Percentiles rank a stretch among this genome's conserved stretches.
These are phyloP conservation scores for Oryzias dopingdopingensis DNA, from an alignment of 2,797 vertebrate species.

Conservation along the genomic window DNA sequence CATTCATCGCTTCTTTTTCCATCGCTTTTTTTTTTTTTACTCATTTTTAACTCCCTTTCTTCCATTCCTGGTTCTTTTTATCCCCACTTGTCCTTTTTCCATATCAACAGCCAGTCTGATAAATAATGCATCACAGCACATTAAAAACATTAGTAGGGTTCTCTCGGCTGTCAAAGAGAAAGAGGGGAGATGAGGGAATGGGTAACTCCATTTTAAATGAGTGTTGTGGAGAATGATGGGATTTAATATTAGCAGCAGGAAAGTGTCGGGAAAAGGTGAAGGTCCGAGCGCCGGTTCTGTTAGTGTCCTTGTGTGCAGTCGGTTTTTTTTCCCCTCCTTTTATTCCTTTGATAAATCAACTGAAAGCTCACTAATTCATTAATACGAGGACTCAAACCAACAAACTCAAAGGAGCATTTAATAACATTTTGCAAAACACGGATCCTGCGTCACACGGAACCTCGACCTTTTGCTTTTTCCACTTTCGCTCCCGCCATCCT, in stretches of 20 bases:
- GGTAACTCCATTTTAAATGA: constrained; percentile 66
- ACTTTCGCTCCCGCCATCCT: constrained; percentile 19
- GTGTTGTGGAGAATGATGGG: constrained; percentile 53
- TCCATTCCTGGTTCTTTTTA: constrained; percentile 37
- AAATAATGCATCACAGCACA: constrained; percentile 81
- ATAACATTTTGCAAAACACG: constrained; percentile 68
- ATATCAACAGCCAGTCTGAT: constrained; percentile 76
- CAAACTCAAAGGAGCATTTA: constrained; percentile 53
- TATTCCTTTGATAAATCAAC: constrained; percentile 42
- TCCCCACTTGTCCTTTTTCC: constrained; percentile 52
- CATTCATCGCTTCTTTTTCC: constrained; percentile 10
- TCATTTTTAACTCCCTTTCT: constrained; percentile 40
- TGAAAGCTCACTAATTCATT: constrained; percentile 45
- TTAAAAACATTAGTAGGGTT: constrained; percentile 80
- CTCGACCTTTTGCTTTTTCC: constrained; percentile 56
- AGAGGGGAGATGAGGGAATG: constrained; percentile 57
- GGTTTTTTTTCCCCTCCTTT: background rate
- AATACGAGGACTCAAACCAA: constrained; percentile 52
- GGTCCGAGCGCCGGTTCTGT: constrained; percentile 52
- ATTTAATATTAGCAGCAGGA: constrained; percentile 55
- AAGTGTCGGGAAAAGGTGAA: constrained; percentile 38
- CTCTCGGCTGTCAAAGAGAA: constrained; percentile 69
- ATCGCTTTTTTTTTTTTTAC: constrained; percentile 22
- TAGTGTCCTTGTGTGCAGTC: background rate
- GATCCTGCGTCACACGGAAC: constrained; percentile 59